These are phyloP conservation scores for Phortica magna DNA, from an alignment of 2,888 invertebrate species.

Conservation along the genomic window DNA sequence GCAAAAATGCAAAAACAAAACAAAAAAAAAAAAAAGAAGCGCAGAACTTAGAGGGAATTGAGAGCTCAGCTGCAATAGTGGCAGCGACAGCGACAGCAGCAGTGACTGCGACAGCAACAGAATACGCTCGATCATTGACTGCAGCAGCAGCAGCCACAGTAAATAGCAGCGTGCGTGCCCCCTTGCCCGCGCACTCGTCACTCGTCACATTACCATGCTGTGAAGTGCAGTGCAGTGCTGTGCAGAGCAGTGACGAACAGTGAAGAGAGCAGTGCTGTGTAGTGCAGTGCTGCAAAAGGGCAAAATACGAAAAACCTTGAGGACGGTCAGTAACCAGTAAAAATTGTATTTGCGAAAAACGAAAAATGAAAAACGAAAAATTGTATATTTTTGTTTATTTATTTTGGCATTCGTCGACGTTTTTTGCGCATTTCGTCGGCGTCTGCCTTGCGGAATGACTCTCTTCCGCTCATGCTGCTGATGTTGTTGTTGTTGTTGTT, in stretches of 20 bases:
- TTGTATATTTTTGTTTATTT: slow-evolving; percentile 55
- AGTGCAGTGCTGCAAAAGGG: slow-evolving; percentile 60
- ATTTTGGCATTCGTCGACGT: slow-evolving; percentile 64
- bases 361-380: slow-evolving; percentile 22
- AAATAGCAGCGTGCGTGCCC: slow-evolving; percentile 26
- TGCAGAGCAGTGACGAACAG: slow-evolving; percentile 39
- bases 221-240: slow-evolving; percentile 29
- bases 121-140: slow-evolving; percentile 63
- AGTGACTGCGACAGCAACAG: neutral
- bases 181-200: neutral
- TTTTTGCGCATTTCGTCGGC: slow-evolving; percentile 40
- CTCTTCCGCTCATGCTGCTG: neutral
- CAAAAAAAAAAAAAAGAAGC: slow-evolving; percentile 20
- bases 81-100: neutral
- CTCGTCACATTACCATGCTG: too few species aligned
- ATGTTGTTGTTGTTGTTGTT: slow-evolving; percentile 8
- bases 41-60: slow-evolving; percentile 69
- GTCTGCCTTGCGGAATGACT: slow-evolving; percentile 47
- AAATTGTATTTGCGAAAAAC: slow-evolving; percentile 29
- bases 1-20: slow-evolving; percentile 48
- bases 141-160: slow-evolving; percentile 40
- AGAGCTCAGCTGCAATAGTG: slow-evolving; percentile 49
- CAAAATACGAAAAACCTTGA: slow-evolving; percentile 74
- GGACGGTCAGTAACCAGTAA: slow-evolving; percentile 73
- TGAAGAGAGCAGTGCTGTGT: slow-evolving; percentile 36